Evolutionary conservation across 1,140 invertebrate species (phyloP), one percentile per base, ranked within the genome.

Genomic region (Drosophila nannoptera): DNA sequence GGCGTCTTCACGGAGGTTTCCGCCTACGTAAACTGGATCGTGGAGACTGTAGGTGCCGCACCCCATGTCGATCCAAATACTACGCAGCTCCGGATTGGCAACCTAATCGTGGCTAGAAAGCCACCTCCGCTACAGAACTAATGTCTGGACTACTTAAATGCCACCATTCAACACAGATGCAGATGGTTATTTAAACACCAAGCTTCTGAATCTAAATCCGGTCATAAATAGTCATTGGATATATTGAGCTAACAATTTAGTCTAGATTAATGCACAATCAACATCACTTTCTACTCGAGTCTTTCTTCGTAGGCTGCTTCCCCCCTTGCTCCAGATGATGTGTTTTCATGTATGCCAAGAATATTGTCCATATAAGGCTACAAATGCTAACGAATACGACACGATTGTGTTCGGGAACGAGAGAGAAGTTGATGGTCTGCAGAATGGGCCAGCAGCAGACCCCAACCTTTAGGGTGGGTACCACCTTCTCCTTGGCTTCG

Each of bases 291-390:
- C 1, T 22, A 22, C 22, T 3, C 22, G 22, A 22, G 22, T 22
- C 22, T 22, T 8, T 8, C 7, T 38, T 38, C 36, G 22, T 22
- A 22, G 22, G 22, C 22, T 22, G 22, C 22, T 4, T 2, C 49
- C 14, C n/a, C 7, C 12, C 7, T 12, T 33, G 32, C 32, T 65
- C 32, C 45, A 68, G 11, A 14, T 75, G 40, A 2, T 56, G 72
- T n/a, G 56, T 73, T 88, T 97, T 95, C 94, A 96, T 96, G 75
- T 96, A 96, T 0, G 95, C 94, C 53, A 97, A 90, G 88, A 96
- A 96, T 73, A 94, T 94, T 22, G 95, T 95, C 96, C 96, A 97
- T 64, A 95, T 88, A 52, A 97, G 92, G 90, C 95, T 96, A 83
- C 94, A 96, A 11, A 93, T 87, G 83, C 95, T 95, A 22, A 96